These are phyloP conservation scores for Leucozona laternaria DNA, from an alignment of 2,888 invertebrate species.

Conservation along the genomic window DNA sequence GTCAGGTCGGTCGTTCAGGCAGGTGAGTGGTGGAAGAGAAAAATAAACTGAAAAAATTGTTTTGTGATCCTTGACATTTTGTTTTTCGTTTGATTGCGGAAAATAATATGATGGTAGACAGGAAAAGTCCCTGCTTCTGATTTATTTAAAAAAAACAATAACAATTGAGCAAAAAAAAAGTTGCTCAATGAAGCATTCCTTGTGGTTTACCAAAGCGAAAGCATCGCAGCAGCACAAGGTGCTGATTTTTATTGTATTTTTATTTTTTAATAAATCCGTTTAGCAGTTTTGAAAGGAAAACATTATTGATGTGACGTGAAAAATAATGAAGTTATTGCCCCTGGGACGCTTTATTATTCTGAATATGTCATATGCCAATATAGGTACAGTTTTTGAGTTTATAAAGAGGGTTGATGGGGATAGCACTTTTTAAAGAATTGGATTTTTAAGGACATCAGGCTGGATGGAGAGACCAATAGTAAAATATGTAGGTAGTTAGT, in stretches of 20 bases:
- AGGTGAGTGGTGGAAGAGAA: conserved; percentile 9
- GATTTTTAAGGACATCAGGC: background rate
- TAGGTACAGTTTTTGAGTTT: too few species aligned
- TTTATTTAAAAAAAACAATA: background rate
- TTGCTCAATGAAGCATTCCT: conserved; percentile 25
- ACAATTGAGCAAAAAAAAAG: background rate
- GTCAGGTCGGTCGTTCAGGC: conserved; percentile 23
- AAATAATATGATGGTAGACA: conserved; percentile 25
- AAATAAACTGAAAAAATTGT: conserved; percentile 4
- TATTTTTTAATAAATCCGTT: conserved; percentile 24
- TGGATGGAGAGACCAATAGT: too few species aligned
- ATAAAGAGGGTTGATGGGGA: background rate
- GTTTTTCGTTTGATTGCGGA: conserved; percentile 47
- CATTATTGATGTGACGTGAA: conserved; percentile 26
- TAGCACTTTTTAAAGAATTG: background rate
- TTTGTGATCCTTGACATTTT: conserved; percentile 67
- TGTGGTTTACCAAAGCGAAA: background rate
- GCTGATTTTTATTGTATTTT: conserved; percentile 16
- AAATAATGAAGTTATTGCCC: conserved; percentile 14
- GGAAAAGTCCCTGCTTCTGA: conserved; percentile 4
- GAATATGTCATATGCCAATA: background rate
- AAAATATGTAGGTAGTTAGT: too few species aligned
- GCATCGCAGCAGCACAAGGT: background rate
- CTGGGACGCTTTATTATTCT: conserved; percentile 6
- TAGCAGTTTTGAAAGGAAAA: background rate